Evolutionary conservation across 1,140 invertebrate species (phyloP).

Genomic region (Ephestia elutella): DNA sequence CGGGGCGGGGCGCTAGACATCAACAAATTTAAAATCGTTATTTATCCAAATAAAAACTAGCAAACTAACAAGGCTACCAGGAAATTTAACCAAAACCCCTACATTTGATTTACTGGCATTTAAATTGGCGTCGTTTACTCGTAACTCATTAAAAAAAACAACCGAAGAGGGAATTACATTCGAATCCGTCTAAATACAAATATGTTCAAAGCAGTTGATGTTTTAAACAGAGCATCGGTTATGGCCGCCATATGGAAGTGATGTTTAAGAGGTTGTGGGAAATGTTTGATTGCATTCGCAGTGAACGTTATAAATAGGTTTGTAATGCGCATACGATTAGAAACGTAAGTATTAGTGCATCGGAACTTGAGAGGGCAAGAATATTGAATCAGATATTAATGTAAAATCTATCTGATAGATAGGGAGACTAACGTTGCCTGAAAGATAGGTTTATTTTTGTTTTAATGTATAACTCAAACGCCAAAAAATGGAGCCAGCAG

Average conservation of each 20-base stretch:
- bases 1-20: too few species aligned
- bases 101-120: not conserved
- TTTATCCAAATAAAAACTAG: too few species aligned
- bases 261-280: conserved; percentile 17
- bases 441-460: too few species aligned
- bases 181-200: not conserved
- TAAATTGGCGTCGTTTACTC: not conserved
- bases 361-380: not conserved
- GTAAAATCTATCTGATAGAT: too few species aligned
- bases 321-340: not conserved
- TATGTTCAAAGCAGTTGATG: not conserved
- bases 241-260: not conserved
- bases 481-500: too few species aligned
- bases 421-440: too few species aligned
- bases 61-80: not conserved
- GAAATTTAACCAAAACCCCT: not conserved
- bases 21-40: too few species aligned
- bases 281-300: conserved; percentile 23
- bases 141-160: not conserved
- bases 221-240: not conserved
- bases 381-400: too few species aligned
- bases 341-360: not conserved
- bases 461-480: too few species aligned
- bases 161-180: not conserved
- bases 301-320: not conserved